Conservation (phyloP, 2,797 vertebrate genomes). For the Sebastes oblongus region DNA sequence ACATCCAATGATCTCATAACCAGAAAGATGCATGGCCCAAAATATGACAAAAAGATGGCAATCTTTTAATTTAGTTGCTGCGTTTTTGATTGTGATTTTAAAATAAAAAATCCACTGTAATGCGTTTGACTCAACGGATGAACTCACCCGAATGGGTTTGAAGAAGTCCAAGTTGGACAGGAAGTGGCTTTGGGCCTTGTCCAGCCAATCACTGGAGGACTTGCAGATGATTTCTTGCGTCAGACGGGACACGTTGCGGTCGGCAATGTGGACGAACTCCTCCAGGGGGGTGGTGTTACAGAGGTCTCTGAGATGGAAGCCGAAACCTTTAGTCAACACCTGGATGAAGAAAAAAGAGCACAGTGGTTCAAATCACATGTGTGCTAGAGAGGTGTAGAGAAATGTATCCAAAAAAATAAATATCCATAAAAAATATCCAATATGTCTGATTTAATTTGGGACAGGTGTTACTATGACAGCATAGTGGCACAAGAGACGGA, state of each 20-base stretch:
- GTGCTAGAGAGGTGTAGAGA: too few species aligned
- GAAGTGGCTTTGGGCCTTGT: conserved; percentile 84
- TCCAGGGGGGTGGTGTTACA: conserved; percentile 86
- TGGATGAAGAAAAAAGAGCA: conserved; percentile 47
- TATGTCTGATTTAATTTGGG: too few species aligned
- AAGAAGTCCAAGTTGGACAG: conserved; percentile 90
- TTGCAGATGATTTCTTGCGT: conserved; percentile 87
- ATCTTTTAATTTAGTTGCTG: neutral
- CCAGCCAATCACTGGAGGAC: conserved; percentile 85
- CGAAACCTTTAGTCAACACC: conserved; percentile 91
- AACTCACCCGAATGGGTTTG: conserved; percentile 89
- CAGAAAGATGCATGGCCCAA: too few species aligned
- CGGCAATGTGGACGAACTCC: conserved; percentile 85
- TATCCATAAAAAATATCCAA: too few species aligned
- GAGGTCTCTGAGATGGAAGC: conserved; percentile 87
- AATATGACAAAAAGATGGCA: neutral
- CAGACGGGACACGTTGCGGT: conserved; percentile 74
- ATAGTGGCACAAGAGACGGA: neutral
- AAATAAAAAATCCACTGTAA: neutral
- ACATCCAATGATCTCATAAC: neutral
- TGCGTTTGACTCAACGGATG: neutral
- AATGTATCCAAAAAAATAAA: too few species aligned
- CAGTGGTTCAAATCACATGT: too few species aligned
- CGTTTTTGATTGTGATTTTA: neutral
- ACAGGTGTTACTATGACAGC: neutral